Base-by-base conservation (phyloP, 2,113 vertebrate species). In the Megalops atlanticus region DNA sequence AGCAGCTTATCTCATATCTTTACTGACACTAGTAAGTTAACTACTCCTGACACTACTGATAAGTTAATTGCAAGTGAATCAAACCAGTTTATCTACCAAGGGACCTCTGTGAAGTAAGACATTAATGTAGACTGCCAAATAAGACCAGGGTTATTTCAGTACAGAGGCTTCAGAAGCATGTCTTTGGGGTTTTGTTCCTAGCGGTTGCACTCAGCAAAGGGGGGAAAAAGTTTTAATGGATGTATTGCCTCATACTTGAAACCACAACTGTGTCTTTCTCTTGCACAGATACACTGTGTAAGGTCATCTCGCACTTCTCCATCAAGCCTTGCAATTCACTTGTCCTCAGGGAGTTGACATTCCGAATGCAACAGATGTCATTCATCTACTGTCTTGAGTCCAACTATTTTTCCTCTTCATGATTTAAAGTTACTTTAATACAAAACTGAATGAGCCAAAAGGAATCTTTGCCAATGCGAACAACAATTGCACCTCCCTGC, bases 61-160 rank as follows among this genome's bases (percentile, higher is more conserved):
- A 38, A 72, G 14, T 10, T 72, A 72, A 39, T 35, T 15, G 7
- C 1, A 35, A 1, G 27, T 71, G 69, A 71, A 36, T 72, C 21
- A 3, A 18, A 72, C 33, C 70, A 72, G 15, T 38, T 16, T 27
- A 15, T 72, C 24, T 38, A 39, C 31, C 35, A 12, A 2, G 69
- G 15, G 33, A 38, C 31, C 1, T 31, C 31, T 71, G 69, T 71
- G 69, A 71, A 71, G 12, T 71, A 3, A 36, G 16, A 71, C 69
- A 35, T 58, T 71, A 35, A 38, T 71, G 69, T 71, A 71, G 69
- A n/a, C n/a, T n/a, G n/a, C n/a, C n/a, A n/a, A n/a, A n/a, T n/a
- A n/a, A n/a, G n/a, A 35, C n/a, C 16, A 58, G 52, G 52, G 3
- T 58, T 4, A 58, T 58, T 58, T 58, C 52, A 21, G 52, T n/a